Percentiles rank a stretch among this genome's conserved stretches.
Evolutionary conservation across 2,797 vertebrate species (phyloP).

Genomic region (Acomys russatus): DNA sequence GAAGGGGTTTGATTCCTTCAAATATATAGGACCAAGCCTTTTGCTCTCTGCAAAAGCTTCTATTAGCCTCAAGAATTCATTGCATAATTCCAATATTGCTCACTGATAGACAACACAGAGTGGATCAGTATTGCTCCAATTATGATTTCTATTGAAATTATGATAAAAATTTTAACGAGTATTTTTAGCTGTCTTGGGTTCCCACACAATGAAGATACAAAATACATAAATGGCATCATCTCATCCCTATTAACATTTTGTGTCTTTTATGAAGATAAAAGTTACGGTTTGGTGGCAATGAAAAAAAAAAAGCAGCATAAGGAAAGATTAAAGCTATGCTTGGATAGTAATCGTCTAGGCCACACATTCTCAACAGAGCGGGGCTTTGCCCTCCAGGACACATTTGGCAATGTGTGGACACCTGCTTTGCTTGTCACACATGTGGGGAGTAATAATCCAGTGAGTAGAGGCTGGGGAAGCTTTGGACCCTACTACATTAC

Average conservation of each 20-base stretch:
- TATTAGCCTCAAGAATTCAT: background rate
- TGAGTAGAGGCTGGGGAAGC: background rate
- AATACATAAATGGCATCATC: background rate
- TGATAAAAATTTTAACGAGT: background rate
- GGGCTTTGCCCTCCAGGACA: background rate
- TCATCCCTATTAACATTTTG: constrained; percentile 12
- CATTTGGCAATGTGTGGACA: background rate
- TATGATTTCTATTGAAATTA: constrained; percentile 21
- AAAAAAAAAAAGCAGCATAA: background rate
- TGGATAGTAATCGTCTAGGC: background rate
- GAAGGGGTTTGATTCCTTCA: background rate
- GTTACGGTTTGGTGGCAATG: background rate
- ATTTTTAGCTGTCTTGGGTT: background rate
- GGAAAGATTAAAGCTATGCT: background rate
- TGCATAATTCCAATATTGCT: background rate
- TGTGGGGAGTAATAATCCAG: background rate
- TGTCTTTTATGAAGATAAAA: constrained; percentile 34
- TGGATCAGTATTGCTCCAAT: constrained; percentile 24
- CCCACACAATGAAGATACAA: background rate
- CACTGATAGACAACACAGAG: background rate
- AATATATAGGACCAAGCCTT: background rate
- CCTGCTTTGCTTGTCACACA: background rate
- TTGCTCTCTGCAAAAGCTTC: background rate
- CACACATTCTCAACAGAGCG: background rate
- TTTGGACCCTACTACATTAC: background rate